phyloP scores from a whole-genome alignment of 2,113 vertebrate genomes.

The Hemiprocne comata region DNA sequence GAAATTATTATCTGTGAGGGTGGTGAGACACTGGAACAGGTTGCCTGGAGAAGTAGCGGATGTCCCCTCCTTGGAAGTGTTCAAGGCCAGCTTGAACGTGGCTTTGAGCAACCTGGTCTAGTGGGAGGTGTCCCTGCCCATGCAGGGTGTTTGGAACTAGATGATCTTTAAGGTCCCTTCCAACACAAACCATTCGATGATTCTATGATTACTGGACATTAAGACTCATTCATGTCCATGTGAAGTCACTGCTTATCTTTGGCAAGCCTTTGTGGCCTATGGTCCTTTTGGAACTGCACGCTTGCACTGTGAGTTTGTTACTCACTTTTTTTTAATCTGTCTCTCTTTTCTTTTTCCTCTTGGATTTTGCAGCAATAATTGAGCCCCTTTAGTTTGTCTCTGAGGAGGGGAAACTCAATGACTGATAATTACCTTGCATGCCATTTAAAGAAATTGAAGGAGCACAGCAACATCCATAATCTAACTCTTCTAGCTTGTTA shows the following conservation, averaged over 20 bases:
- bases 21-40: too few species aligned
- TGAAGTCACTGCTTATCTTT: neutral
- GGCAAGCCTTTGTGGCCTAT: neutral
- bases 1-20: too few species aligned
- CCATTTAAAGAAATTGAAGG: slow-evolving; percentile 34
- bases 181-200: too few species aligned
- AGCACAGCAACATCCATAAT: slow-evolving; percentile 29
- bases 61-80: too few species aligned
- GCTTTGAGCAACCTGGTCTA: too few species aligned
- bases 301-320: neutral
- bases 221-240: neutral
- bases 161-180: too few species aligned
- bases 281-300: neutral
- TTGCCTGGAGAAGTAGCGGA: too few species aligned
- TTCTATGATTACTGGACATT: neutral
- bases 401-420: neutral
- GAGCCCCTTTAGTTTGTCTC: neutral
- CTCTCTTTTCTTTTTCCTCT: neutral
- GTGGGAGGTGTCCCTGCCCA: too few species aligned
- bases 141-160: too few species aligned
- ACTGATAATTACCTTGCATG: slow-evolving; percentile 23
- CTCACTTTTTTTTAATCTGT: neutral
- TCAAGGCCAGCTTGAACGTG: too few species aligned
- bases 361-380: neutral
- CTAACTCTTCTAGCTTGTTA: slow-evolving; percentile 37